Percentiles rank a stretch among this genome's conserved stretches.
Conservation (phyloP, 37 sponge, comb jelly and placozoan species). For the Eunapius fragilis region DNA sequence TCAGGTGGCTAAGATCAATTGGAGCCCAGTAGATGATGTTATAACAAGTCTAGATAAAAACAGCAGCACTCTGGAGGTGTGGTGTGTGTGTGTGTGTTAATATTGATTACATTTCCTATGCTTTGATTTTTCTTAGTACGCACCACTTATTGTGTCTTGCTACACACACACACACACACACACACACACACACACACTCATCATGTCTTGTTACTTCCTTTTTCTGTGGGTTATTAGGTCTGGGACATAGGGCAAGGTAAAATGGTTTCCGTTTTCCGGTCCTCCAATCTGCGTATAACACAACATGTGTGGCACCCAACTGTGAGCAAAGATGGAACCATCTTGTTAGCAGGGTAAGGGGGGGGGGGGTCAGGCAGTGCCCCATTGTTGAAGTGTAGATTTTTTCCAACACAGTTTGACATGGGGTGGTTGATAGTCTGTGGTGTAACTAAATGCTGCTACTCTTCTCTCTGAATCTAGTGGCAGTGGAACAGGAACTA, state of each 20-base stretch:
- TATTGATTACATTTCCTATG: not conserved
- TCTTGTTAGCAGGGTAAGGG: conserved; percentile 60
- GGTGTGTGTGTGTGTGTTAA: too few species aligned
- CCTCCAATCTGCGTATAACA: conserved; percentile 15
- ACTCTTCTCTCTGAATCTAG: not conserved
- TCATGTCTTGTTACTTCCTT: not conserved
- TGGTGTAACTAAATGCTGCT: not conserved
- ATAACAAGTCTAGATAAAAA: not conserved
- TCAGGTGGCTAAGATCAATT: not conserved
- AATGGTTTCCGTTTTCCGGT: conserved; percentile 14
- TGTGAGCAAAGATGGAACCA: conserved; percentile 18
- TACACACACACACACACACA: too few species aligned
- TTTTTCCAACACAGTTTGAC: not conserved
- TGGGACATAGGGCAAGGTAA: not conserved
- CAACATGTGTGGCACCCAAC: conserved; percentile 23
- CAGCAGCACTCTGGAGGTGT: not conserved
- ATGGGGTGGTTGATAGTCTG: not conserved
- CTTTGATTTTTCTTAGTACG: not conserved
- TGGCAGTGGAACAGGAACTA: conserved; percentile 24
- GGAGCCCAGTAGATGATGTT: not conserved
- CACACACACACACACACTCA: not conserved
- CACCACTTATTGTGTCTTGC: too few species aligned
- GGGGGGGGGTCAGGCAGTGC: not conserved
- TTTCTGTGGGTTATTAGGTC: not conserved
- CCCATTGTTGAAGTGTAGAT: not conserved